Evolutionary conservation across 1,140 invertebrate genomes (phyloP), one percentile per base, ranked within the genome.

Genomic region (Cyclargus thomasi): DNA sequence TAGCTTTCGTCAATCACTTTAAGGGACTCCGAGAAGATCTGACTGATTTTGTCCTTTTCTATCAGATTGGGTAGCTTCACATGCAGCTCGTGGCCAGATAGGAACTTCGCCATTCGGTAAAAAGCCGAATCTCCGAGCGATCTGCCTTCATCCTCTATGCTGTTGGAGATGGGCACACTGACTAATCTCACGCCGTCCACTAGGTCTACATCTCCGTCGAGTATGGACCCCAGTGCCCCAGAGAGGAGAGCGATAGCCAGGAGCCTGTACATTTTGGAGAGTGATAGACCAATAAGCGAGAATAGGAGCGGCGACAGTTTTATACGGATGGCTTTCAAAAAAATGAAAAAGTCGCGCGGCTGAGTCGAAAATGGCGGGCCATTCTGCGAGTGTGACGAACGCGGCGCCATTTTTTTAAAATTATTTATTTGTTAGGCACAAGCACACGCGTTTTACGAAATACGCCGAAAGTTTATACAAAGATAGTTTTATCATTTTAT

Each of bases 71-170:
- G 93, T 59, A 96, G 81, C 70, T 93, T 94, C 4, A 96, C 92
- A 72, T 94, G 92, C 0, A 96, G 76, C 74, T 96, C 95, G 74
- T 95, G 93, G 8, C 90, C 93, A 70, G 93, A 91, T 1, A 95
- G 76, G 73, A 95, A 95, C 65, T 92, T 92, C 17, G 94, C 88
- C 53, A 95, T 78, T 1, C 92, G 89, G 1, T 90, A 92, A 23
- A 94, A 70, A 0, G 91, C 74, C 0, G 91, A 91, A 20, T 92
- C 92, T 16, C 92, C 92, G 6, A 91, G 77, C 7, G 86, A 85
- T 22, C 92, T 85, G 0, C 88, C 88, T 36, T 91, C 90, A 62
- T 87, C 82, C 67, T 91, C 90, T 5, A 90, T 67, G 70, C 76
- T 84, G 77, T 91, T 86, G 0, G 85, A 83, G 68, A 80, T 76